These are phyloP conservation scores for Taxidea taxus DNA, from an alignment of 2,113 vertebrate species.

Conservation along the genomic window DNA sequence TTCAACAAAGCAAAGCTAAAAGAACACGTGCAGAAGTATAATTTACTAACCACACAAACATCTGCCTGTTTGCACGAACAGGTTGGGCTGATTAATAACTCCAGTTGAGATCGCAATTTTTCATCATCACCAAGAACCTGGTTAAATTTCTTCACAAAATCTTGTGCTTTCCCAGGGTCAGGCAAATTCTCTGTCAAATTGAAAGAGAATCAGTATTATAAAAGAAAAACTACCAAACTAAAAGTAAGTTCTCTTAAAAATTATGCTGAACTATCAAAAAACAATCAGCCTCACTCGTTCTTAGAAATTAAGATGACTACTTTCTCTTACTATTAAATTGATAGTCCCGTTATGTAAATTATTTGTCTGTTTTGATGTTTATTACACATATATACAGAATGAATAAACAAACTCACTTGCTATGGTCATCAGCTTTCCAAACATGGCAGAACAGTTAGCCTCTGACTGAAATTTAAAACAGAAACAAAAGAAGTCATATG, in stretches of 20 bases:
- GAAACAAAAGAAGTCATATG: constrained; percentile 38
- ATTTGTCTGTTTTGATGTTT: background rate
- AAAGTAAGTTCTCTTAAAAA: constrained; percentile 16
- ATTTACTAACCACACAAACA: constrained; percentile 95
- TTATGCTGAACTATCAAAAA: background rate
- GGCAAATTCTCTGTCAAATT: constrained; percentile 93
- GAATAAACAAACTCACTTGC: constrained; percentile 90
- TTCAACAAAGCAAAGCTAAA: background rate
- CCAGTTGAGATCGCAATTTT: constrained; percentile 93
- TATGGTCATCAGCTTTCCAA: constrained; percentile 98
- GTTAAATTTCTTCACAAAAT: constrained; percentile 99
- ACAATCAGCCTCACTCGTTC: background rate
- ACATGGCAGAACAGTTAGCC: constrained; percentile 95
- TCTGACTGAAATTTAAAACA: constrained; percentile 89
- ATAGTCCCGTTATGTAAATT: background rate
- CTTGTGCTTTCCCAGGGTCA: constrained; percentile 98
- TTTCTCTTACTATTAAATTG: background rate
- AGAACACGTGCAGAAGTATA: background rate
- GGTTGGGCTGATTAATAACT: constrained; percentile 95
- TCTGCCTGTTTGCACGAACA: constrained; percentile 99
- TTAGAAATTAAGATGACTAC: background rate
- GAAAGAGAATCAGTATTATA: constrained; percentile 59
- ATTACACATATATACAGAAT: background rate
- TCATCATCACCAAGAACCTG: constrained; percentile 98
- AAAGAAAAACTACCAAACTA: background rate